phyloP scores from a whole-genome alignment of 2,888 invertebrate species.

The Dichetophora obliterata region DNA sequence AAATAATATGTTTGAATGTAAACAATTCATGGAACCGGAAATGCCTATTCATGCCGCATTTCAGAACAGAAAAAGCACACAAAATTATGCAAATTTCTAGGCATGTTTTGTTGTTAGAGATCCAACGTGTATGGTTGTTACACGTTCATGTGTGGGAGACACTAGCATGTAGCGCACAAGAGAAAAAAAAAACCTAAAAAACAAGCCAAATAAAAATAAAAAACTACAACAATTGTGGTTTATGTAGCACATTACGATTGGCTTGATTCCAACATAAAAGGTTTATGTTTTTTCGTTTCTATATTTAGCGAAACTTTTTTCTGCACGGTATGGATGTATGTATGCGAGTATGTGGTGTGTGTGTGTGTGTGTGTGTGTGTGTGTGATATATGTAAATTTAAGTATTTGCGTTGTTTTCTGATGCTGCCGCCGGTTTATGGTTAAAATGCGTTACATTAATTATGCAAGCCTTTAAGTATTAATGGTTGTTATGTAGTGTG shows the following conservation, averaged over 20 bases:
- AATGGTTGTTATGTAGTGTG: not conserved
- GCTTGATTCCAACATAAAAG: slow-evolving; percentile 4
- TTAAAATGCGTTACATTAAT: slow-evolving; percentile 10
- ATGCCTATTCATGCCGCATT: slow-evolving; percentile 4
- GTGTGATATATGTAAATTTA: not conserved
- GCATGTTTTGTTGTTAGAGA: not conserved
- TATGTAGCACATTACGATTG: not conserved
- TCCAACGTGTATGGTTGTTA: not conserved
- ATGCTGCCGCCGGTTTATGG: not conserved
- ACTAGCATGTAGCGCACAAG: not conserved
- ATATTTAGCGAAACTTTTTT: not conserved
- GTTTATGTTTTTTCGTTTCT: not conserved
- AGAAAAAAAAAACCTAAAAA: not conserved
- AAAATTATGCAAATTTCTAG: slow-evolving; percentile 24
- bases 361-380: not conserved
- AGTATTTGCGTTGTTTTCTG: no score
- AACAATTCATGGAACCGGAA: slow-evolving; percentile 31
- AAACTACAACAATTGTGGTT: not conserved
- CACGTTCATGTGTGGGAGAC: not conserved
- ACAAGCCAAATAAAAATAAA: no score
- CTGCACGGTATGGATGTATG: not conserved
- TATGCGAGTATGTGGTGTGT: not conserved
- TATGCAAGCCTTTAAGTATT: not conserved
- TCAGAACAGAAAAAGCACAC: not conserved
- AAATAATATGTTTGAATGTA: slow-evolving; percentile 33